Conservation (phyloP, 2,113 vertebrate genomes). For the Anseranas semipalmata region DNA sequence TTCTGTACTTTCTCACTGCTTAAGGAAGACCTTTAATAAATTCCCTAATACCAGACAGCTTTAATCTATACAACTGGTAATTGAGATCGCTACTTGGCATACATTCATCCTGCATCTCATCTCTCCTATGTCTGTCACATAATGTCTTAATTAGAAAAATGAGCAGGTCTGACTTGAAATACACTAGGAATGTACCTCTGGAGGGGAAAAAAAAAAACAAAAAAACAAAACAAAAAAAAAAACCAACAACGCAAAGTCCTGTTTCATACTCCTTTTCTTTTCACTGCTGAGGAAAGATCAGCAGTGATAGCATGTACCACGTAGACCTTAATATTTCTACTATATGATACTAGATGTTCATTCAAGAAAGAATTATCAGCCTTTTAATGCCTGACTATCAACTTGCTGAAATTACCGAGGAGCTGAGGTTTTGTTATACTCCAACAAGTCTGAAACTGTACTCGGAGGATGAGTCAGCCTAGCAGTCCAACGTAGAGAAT, state of each 20-base stretch:
- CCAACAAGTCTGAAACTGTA: conserved; percentile 33
- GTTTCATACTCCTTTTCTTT: neutral
- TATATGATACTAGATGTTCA: neutral
- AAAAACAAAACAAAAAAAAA: neutral
- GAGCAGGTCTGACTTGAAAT: conserved; percentile 31
- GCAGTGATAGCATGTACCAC: neutral
- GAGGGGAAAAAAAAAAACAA: neutral
- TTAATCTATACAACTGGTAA: conserved; percentile 40
- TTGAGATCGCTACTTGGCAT: conserved; percentile 37
- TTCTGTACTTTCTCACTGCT: neutral
- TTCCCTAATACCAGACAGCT: conserved; percentile 19
- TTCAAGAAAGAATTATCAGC: neutral
- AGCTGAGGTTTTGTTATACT: neutral
- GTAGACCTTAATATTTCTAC: neutral
- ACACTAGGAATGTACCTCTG: neutral
- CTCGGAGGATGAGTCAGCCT: conserved; percentile 7
- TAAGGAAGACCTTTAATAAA: conserved; percentile 50
- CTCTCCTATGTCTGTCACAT: conserved; percentile 33
- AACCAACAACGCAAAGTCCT: neutral
- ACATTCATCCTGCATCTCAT: conserved; percentile 45
- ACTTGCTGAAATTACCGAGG: conserved; percentile 36
- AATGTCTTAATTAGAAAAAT: conserved; percentile 58
- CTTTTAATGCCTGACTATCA: conserved; percentile 15
- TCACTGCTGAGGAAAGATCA: neutral
- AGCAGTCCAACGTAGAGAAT: neutral